Conservation (phyloP, 2,888 invertebrate species). For the Ptychoptera contaminata region DNA sequence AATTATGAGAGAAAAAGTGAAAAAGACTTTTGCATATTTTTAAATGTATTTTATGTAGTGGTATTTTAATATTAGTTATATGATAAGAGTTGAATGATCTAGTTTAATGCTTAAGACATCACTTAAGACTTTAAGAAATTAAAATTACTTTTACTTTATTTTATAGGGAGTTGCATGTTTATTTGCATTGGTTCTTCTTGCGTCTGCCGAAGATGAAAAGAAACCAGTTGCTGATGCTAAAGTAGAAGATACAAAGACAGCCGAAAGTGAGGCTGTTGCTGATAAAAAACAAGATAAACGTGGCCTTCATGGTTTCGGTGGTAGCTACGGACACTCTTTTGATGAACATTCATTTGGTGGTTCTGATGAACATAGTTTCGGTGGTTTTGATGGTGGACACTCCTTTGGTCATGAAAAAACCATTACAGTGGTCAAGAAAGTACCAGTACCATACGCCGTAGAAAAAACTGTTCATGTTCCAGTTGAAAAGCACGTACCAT, state of each 20-base stretch:
- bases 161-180: slow-evolving; percentile 29
- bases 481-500: slow-evolving; percentile 45
- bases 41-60: too few species aligned
- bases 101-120: slow-evolving; percentile 1
- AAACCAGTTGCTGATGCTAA: slow-evolving; percentile 33
- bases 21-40: too few species aligned
- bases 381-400: slow-evolving; percentile 19
- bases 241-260: slow-evolving; percentile 31
- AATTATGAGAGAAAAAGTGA: not conserved
- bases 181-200: slow-evolving; percentile 42
- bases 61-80: too few species aligned
- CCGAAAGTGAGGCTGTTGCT: slow-evolving; percentile 18
- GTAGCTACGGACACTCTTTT: slow-evolving; percentile 31
- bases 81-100: too few species aligned
- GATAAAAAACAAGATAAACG: slow-evolving; percentile 64
- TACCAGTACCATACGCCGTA: slow-evolving; percentile 54
- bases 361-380: slow-evolving; percentile 17
- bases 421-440: slow-evolving; percentile 56
- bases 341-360: slow-evolving; percentile 10
- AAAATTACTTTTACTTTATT: not conserved
- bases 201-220: slow-evolving; percentile 42
- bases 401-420: slow-evolving; percentile 42
- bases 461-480: slow-evolving; percentile 48
- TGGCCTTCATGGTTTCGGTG: slow-evolving; percentile 44
- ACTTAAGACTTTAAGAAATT: not conserved